phyloP scores from a whole-genome alignment of 1,140 invertebrate genomes.

The Panulirus ornatus region DNA sequence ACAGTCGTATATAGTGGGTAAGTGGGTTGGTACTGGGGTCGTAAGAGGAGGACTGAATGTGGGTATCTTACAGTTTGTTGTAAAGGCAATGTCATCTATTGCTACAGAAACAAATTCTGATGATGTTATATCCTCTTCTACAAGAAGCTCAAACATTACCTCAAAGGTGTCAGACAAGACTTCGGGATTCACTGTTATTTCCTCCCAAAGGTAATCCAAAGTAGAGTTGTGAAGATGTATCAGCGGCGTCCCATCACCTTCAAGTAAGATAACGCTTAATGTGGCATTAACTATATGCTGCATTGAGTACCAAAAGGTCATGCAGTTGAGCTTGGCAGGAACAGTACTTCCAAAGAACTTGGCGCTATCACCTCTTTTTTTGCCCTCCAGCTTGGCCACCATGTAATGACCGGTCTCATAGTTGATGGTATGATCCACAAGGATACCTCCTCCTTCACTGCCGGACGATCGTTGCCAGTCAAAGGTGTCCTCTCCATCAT shows the following conservation, averaged over 20 bases:
- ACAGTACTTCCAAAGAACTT: constrained; percentile 47
- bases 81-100: constrained; percentile 60
- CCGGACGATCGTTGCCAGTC: constrained; percentile 60
- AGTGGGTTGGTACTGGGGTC: constrained; percentile 48
- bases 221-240: constrained; percentile 56
- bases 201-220: constrained; percentile 61
- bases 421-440: constrained; percentile 61
- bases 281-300: constrained; percentile 63
- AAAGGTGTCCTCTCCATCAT: constrained; percentile 51
- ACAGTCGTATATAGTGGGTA: constrained; percentile 61
- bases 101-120: constrained; percentile 55
- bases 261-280: constrained; percentile 37
- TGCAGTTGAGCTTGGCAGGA: constrained; percentile 29
- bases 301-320: constrained; percentile 69
- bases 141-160: constrained; percentile 30
- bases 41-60: constrained; percentile 57
- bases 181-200: constrained; percentile 27
- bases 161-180: constrained; percentile 24
- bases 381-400: constrained; percentile 34
- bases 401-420: constrained; percentile 62
- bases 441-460: constrained; percentile 44
- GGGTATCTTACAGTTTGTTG: constrained; percentile 25
- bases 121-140: constrained; percentile 53
- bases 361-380: constrained; percentile 53
- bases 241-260: constrained; percentile 13